Percentiles rank a stretch among this genome's conserved stretches.
These are phyloP conservation scores for Archips xylosteana DNA, from an alignment of 2,888 invertebrate species.

Conservation along the genomic window DNA sequence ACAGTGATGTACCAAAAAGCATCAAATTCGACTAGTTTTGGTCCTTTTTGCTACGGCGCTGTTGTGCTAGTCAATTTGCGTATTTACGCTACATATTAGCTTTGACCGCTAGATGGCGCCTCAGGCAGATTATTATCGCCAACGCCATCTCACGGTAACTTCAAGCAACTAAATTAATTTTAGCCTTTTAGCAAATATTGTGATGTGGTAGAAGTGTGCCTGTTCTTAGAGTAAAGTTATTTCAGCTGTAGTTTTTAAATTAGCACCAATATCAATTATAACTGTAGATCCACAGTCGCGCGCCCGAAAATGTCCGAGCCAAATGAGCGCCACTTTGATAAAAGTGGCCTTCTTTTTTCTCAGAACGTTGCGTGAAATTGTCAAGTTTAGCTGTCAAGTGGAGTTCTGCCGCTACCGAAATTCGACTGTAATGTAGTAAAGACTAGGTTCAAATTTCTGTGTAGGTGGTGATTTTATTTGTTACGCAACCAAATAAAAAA, in stretches of 20 bases:
- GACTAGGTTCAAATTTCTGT: no score
- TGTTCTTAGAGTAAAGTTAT: constrained; percentile 53
- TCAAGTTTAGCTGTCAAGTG: no score
- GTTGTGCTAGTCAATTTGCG: constrained; percentile 7
- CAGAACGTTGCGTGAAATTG: no score
- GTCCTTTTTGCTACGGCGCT: background rate
- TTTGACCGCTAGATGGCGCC: constrained; percentile 7
- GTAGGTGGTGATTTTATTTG: no score
- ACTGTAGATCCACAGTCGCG: no score
- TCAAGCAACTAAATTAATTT: constrained; percentile 50
- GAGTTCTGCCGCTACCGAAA: no score
- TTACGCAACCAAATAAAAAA: no score
- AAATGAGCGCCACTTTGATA: no score
- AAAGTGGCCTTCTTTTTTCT: no score
- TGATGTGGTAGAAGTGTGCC: constrained; percentile 77
- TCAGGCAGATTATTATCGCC: background rate
- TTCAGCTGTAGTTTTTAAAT: constrained; percentile 42
- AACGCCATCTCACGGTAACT: background rate
- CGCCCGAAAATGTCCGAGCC: no score
- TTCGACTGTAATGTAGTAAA: no score
- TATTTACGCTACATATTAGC: background rate
- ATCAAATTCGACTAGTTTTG: background rate
- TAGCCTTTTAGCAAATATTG: constrained; percentile 67
- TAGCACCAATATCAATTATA: background rate
- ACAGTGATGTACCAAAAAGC: background rate